Base-by-base conservation (phyloP, 2,797 vertebrate species). In the Sphaeramia orbicularis region DNA sequence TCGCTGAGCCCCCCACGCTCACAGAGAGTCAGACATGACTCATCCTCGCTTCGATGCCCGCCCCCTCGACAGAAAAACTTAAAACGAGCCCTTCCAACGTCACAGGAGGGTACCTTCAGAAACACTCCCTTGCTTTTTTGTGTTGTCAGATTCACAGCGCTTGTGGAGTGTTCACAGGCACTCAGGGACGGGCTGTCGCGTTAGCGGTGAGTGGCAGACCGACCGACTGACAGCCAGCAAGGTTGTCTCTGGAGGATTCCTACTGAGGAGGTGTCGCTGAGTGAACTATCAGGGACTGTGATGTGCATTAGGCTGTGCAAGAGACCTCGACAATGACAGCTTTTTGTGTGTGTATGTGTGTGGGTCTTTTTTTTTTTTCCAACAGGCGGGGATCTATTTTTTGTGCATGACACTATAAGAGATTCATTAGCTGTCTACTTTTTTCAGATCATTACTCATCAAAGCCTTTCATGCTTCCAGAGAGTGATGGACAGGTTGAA, bases 101-200 rank as follows among this genome's bases (percentile, higher is more conserved):
- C 84, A 86, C 88, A 85, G 81, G 76, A 86, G 81, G 74, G 61
- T 77, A 78, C 75, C 71, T 86, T 85, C 78, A 74, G 55, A 80
- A 80, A 85, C 72, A 76, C 72, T 75, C 50, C 60, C 14, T 16
- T 19, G 24, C 18, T 62, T 70, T 51, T 50, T 44, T 73, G 81
- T 84, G 80, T 85, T 90, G 86, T 89, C 86, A 89, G 78, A 71
- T 78, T 40, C 61, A 49, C 50, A 63, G 49, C 15, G 65, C 67
- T 79, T 27, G 77, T 45, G 15, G 76, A 85, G 78, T 71, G 82
- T 87, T 90, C 86, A 71, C 81, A 82, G 85, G 73, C 85, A 66
- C 80, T 79, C 65, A 12, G 86, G 84, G 83, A 83, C 54, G 82
- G 81, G 86, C 89, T 89, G 91, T 90, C 91, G 87, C 59, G 79